Evolutionary conservation across 2,888 invertebrate genomes (phyloP).

Genomic region (Nomada fabriciana): DNA sequence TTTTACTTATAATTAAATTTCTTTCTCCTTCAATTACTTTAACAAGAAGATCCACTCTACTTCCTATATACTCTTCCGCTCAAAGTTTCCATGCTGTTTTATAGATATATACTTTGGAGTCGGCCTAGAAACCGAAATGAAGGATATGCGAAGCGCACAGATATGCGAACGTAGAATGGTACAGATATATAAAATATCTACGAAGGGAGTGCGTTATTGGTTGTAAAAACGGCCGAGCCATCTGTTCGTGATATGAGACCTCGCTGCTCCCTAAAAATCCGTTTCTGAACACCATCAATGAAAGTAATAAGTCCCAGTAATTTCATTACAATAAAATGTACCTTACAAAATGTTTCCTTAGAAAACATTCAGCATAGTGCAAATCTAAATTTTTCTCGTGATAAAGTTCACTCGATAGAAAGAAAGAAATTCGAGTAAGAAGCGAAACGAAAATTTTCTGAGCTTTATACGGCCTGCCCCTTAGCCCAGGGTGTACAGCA

Average conservation of each 20-base stretch:
- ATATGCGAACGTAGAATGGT: background rate
- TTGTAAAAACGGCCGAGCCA: conserved; percentile 78
- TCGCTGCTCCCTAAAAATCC: conserved; percentile 76
- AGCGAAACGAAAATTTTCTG: conserved; percentile 49
- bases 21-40: too few species aligned
- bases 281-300: conserved; percentile 63
- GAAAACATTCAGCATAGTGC: background rate
- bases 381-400: background rate
- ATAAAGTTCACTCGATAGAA: conserved; percentile 30
- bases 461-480: conserved; percentile 44
- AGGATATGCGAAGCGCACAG: too few species aligned
- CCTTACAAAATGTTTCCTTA: too few species aligned
- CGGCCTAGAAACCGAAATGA: too few species aligned
- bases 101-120: too few species aligned
- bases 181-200: conserved; percentile 32
- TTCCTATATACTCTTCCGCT: too few species aligned
- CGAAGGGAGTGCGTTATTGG: conserved; percentile 64
- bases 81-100: too few species aligned
- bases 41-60: too few species aligned
- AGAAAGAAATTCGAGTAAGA: conserved; percentile 38
- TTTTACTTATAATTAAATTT: conserved; percentile 2
- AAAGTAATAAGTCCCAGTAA: conserved; percentile 68
- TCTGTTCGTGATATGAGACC: conserved; percentile 76
- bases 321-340: background rate
- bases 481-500: conserved; percentile 65